These are phyloP conservation scores for Melanotaenia trifasciata DNA, from an alignment of 2,797 vertebrate species.

Conservation along the genomic window DNA sequence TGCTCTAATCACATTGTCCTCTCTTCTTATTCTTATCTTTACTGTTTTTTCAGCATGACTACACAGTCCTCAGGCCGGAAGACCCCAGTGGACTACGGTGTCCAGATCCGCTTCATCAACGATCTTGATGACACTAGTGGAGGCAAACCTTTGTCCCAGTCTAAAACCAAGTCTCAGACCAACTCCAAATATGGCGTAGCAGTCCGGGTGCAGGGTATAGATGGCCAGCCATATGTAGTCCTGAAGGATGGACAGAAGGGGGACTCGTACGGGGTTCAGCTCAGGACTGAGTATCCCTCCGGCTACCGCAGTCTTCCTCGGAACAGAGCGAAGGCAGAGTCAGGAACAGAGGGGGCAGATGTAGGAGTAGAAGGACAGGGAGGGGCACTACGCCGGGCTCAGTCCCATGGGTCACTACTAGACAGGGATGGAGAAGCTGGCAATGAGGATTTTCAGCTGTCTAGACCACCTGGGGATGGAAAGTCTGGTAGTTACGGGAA, in stretches of 20 bases:
- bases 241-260: constrained; percentile 91
- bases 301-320: constrained; percentile 82
- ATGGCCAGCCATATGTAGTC: constrained; percentile 94
- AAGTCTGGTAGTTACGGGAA: constrained; percentile 83
- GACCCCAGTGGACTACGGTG: constrained; percentile 88
- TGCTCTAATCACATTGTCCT: background rate
- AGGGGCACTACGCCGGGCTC: constrained; percentile 84
- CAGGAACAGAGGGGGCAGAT: constrained; percentile 37
- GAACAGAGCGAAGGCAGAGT: constrained; percentile 67
- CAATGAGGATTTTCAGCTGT: constrained; percentile 61
- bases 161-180: constrained; percentile 52
- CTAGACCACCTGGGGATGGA: constrained; percentile 66
- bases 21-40: constrained; percentile 2
- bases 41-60: constrained; percentile 73
- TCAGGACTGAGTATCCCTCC: constrained; percentile 73
- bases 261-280: constrained; percentile 92
- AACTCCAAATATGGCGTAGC: constrained; percentile 89
- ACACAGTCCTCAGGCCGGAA: constrained; percentile 79
- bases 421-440: constrained; percentile 71
- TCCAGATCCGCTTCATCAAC: constrained; percentile 95
- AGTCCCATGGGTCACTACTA: constrained; percentile 89
- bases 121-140: constrained; percentile 78
- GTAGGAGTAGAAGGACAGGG: constrained; percentile 47
- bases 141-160: constrained; percentile 71
- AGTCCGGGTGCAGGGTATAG: constrained; percentile 93